Evolutionary conservation across 2,113 vertebrate genomes (phyloP), one percentile per base, ranked within the genome.

Genomic region (Cyanoderma ruficeps): DNA sequence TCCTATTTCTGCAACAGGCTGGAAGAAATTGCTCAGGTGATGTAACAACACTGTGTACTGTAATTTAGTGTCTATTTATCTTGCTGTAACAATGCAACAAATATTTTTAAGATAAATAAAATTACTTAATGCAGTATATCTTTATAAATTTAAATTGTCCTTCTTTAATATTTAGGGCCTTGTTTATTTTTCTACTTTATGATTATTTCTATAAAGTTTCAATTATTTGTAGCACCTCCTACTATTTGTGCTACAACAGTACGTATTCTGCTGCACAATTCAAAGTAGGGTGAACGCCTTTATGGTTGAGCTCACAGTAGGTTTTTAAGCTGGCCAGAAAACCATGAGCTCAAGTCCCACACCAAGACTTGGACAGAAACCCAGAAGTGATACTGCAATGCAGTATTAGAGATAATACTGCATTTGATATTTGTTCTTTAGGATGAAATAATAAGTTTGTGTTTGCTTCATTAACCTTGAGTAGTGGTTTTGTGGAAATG

Each of bases 401-500:
- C 84, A 81, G 90, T 49, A 61, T 65, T 89, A 77, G 33, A 90
- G 59, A 63, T 70, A 83, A 79, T 69, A 75, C 41, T 68, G 72
- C 46, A 49, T 71, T 57, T 85, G 52, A 57, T 78, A 33, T 30
- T 67, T 11, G 13, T 37, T 72, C 63, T 55, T 87, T 57, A 67
- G 55, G 74, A 85, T 78, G 55, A 91, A 92, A 65, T 65, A 14
- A 68, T 91, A 89, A 52, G 33, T 44, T 64, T 76, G 44, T 37
- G 27, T 69, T 86, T 95, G 53, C 55, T 90, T 81, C 47, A 71
- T 91, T 93, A 96, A 87, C 87, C 78, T 89, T 61, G 24, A 94
- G 33, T 31, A 68, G 33, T 57, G 47, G 56, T 86, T 93, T 78
- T 56, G 78, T 68, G 68, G 77, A 96, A 91, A 64, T 70, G 52